Evolutionary conservation across 2,797 vertebrate genomes (phyloP), one percentile per base, ranked within the genome.

Genomic region (Hippopotamyrus pictus): DNA sequence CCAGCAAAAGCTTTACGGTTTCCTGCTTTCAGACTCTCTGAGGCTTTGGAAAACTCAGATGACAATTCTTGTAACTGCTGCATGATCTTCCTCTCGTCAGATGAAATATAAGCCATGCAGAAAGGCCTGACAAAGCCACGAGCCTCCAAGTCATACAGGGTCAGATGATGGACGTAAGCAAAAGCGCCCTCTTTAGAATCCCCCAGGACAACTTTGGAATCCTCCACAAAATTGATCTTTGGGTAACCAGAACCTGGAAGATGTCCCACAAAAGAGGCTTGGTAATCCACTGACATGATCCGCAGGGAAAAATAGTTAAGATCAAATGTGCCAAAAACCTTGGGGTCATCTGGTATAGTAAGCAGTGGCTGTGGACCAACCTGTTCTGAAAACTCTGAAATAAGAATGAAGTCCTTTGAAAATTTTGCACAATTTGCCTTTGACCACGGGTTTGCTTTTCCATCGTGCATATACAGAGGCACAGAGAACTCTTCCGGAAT

Each of bases 221-320:
- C 99, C 94, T 99, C 97, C 94, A 99, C 98, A 0, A 99, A 99
- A 94, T 99, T 99, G 92, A 99, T 96, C 92, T 99, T 97, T 0
- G 99, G 98, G 94, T 99, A 99, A 22, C 97, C 97, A 5, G 96
- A 98, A 37, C 99, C 98, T 0, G 98, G 98, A 0, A 97, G 98
- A 89, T 99, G 98, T 0, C 98, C 98, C 88, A 99, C 98, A 0
- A 99, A 99, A 33, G 98, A 99, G 19, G 99, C 98, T 93, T 99
- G 99, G 91, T 99, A 99, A 94, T 99, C 99, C 96, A 99, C 99
- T 0, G 99, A 99, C 99, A 99, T 99, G 95, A 99, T 99, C 89
- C 98, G 97, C 84, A 99, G 95, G 19, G 98, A 98, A 92, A 99
- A 99, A 91, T 99, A 99, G 92, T 99, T 99, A 90, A 99, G 98